Percentiles rank a stretch among this genome's conserved stretches.
Conservation (phyloP, 2,113 vertebrate species). For the Phylloscopus trochilus region DNA sequence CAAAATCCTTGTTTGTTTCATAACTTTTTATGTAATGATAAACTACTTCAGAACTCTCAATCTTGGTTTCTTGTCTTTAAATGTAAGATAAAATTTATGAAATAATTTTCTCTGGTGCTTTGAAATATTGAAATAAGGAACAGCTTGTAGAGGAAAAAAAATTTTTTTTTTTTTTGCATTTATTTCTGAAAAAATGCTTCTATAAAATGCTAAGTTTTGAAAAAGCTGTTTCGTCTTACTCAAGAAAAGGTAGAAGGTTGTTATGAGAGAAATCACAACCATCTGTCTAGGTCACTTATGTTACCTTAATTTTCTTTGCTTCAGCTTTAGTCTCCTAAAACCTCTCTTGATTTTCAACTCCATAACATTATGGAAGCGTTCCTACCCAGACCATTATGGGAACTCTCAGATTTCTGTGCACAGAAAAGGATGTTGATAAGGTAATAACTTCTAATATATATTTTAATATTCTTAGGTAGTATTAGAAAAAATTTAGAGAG, state of each 20-base stretch:
- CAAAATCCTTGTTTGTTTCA: not conserved
- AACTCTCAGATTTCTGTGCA: not conserved
- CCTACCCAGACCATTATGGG: not conserved
- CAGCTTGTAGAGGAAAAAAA: not conserved
- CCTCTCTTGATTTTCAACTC: not conserved
- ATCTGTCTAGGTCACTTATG: not conserved
- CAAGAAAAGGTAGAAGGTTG: not conserved
- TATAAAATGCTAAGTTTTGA: not conserved
- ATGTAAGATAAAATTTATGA: not conserved
- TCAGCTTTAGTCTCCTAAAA: not conserved
- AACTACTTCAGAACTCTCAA: not conserved
- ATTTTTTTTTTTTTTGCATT: not conserved
- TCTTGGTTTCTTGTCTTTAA: not conserved
- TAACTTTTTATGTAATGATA: not conserved
- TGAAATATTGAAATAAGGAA: not conserved
- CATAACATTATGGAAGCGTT: not conserved
- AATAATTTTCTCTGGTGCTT: not conserved
- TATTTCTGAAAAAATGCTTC: not conserved
- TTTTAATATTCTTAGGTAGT: not conserved
- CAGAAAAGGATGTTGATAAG: not conserved
- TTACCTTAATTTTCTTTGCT: not conserved
- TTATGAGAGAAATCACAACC: not conserved
- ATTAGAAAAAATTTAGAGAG: not conserved
- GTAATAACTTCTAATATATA: not conserved
- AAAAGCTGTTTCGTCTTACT: not conserved